Conservation (phyloP, 1,140 invertebrate genomes). For the Magallana angulata region DNA sequence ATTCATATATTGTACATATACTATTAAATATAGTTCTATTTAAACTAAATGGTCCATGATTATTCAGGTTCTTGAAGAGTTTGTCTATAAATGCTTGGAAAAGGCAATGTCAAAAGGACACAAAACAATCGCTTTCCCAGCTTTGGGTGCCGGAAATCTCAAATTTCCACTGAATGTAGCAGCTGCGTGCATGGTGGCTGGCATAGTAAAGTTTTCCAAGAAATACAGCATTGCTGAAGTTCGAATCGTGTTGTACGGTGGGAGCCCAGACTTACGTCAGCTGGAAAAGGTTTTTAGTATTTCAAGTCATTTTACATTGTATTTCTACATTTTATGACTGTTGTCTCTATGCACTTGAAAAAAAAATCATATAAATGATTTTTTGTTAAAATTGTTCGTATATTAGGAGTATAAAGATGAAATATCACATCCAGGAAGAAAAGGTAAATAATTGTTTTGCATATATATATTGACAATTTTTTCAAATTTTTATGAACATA, state of each 20-base stretch:
- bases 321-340: too few species aligned
- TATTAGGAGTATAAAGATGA: conserved; percentile 4
- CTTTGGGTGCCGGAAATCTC: conserved; percentile 59
- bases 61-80: conserved; percentile 55
- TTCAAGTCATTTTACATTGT: not conserved
- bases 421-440: not conserved
- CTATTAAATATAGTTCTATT: too few species aligned
- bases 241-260: conserved; percentile 46
- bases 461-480: too few species aligned
- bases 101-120: conserved; percentile 40
- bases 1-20: too few species aligned
- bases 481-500: too few species aligned
- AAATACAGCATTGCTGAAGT: conserved; percentile 39
- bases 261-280: conserved; percentile 23
- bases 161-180: conserved; percentile 54
- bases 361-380: too few species aligned
- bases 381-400: too few species aligned
- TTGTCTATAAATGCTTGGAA: conserved; percentile 57
- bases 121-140: conserved; percentile 53
- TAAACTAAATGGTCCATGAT: too few species aligned
- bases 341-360: too few species aligned
- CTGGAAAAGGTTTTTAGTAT: conserved; percentile 36
- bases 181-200: conserved; percentile 43
- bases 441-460: not conserved
- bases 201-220: conserved; percentile 45